Percentiles rank a stretch among this genome's conserved stretches.
Conservation (phyloP, 2,888 invertebrate species). For the Agrochola macilenta region DNA sequence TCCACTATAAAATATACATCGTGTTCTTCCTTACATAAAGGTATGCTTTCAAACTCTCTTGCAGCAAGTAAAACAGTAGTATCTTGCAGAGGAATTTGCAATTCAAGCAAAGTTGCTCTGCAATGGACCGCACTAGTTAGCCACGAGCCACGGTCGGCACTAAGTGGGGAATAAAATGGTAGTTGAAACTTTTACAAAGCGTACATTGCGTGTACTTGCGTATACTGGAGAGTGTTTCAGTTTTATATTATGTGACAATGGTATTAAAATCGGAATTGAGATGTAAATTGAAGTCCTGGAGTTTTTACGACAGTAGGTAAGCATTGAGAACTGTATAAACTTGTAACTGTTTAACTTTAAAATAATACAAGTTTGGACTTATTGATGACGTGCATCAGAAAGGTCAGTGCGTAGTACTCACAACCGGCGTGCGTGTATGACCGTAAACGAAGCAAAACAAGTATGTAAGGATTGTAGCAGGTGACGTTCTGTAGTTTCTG, state of each 20-base stretch:
- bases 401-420: neutral
- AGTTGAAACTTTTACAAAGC: conserved; percentile 48
- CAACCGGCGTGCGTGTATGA: neutral
- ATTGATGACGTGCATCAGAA: neutral
- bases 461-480: neutral
- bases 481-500: neutral
- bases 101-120: conserved; percentile 60
- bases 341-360: neutral
- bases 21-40: conserved; percentile 9
- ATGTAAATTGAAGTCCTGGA: neutral
- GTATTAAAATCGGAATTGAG: conserved; percentile 5
- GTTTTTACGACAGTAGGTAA: neutral
- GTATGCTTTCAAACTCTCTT: conserved; percentile 34
- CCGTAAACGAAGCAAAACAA: neutral
- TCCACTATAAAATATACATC: conserved; percentile 13
- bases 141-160: conserved; percentile 32
- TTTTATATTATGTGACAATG: conserved; percentile 22
- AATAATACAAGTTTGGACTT: neutral
- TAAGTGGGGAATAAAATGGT: conserved; percentile 54
- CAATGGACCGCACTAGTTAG: conserved; percentile 60
- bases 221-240: neutral
- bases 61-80: conserved; percentile 42
- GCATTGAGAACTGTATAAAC: conserved; percentile 13
- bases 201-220: conserved; percentile 16
- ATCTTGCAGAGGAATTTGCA: conserved; percentile 59